Evolutionary conservation across 2,113 vertebrate species (phyloP).

Genomic region (Emydura subglobosa): DNA sequence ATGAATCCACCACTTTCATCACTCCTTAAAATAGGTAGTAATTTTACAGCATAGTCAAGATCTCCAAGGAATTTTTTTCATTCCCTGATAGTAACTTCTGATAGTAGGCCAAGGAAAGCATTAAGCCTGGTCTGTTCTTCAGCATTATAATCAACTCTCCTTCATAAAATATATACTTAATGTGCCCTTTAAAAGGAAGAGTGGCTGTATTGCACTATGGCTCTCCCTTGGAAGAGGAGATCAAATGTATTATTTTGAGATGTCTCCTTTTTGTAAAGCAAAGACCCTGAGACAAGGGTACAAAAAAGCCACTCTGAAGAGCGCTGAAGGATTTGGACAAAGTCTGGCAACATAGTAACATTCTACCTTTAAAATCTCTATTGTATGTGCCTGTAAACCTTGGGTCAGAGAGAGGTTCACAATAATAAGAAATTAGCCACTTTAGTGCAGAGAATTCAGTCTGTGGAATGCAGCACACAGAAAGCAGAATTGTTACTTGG

Average conservation of each 20-base stretch:
- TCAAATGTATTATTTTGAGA: neutral
- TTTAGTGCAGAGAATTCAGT: neutral
- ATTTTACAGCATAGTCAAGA: neutral
- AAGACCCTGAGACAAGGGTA: neutral
- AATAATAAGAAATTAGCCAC: neutral
- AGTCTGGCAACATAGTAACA: neutral
- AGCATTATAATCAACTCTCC: neutral
- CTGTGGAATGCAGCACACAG: neutral
- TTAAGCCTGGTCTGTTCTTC: neutral
- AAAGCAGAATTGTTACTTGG: constrained; percentile 16
- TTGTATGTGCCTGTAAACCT: neutral
- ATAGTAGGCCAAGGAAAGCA: neutral
- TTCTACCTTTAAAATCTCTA: neutral
- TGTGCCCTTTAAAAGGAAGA: neutral
- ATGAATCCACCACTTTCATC: neutral
- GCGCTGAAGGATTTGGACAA: neutral
- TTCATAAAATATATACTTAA: neutral
- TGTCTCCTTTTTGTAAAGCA: neutral
- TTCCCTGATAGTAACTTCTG: neutral
- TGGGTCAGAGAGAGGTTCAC: neutral
- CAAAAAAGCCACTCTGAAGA: neutral
- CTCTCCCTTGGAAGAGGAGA: neutral
- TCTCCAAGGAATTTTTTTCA: neutral
- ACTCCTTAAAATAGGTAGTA: neutral
- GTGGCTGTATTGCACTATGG: neutral